phyloP scores from a whole-genome alignment of 2,888 invertebrate species.

The Tetragonula carbonaria region DNA sequence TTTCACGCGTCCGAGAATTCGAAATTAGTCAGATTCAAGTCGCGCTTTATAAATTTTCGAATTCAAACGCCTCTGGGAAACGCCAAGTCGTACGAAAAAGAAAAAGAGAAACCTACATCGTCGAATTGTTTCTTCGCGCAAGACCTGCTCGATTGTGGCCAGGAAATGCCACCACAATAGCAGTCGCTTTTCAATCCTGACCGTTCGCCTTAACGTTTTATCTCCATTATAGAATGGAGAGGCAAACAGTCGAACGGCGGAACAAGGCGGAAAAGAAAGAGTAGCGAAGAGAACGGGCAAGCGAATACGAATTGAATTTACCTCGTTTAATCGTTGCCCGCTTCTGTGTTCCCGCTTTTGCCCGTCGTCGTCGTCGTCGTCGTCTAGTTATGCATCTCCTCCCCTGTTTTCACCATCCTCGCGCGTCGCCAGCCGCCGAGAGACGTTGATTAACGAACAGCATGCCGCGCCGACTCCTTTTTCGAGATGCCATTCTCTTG shows the following conservation, averaged over 20 bases:
- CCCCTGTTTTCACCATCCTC: slow-evolving; percentile 2
- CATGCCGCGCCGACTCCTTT: slow-evolving; percentile 1
- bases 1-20: too few relatives aligned
- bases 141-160: too few relatives aligned
- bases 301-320: slow-evolving; percentile 23
- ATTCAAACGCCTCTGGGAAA: too few relatives aligned
- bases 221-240: slow-evolving; percentile 7
- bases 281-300: background rate
- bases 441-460: slow-evolving; percentile 47
- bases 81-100: too few relatives aligned
- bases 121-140: too few relatives aligned
- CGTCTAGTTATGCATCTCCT: slow-evolving; percentile 35
- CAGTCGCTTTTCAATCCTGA: background rate
- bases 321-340: slow-evolving; percentile 28
- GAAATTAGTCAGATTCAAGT: too few relatives aligned
- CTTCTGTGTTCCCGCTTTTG: slow-evolving; percentile 10
- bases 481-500: slow-evolving; percentile 18
- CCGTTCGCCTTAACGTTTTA: slow-evolving; percentile 40
- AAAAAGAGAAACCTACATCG: too few relatives aligned
- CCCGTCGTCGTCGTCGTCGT: background rate
- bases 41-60: too few relatives aligned
- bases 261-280: background rate
- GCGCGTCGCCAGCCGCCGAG: background rate
- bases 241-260: background rate
- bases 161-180: too few relatives aligned